These are phyloP conservation scores for Cerastis rubricosa DNA, from an alignment of 2,888 invertebrate species.

Conservation along the genomic window DNA sequence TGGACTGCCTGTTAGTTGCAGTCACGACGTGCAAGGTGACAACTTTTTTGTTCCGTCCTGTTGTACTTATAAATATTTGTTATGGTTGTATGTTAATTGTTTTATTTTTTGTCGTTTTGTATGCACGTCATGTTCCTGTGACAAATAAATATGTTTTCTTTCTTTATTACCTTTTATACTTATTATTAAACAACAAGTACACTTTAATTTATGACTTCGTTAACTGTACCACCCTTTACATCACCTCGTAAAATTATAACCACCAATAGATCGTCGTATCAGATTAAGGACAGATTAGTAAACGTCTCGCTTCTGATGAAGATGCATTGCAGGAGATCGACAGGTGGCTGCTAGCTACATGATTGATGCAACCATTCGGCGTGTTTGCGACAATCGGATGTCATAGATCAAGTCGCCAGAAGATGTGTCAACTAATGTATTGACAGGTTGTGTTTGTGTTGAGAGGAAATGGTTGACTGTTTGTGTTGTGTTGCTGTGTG, in stretches of 20 bases:
- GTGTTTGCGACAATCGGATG: constrained; percentile 64
- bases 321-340: constrained; percentile 86
- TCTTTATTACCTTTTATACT: too few species aligned
- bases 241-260: constrained; percentile 22
- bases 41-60: too few species aligned
- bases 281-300: constrained; percentile 82
- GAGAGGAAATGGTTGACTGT: constrained; percentile 23
- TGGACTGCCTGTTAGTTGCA: too few species aligned
- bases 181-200: not conserved
- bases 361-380: constrained; percentile 78
- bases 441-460: constrained; percentile 24
- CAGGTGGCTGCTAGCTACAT: constrained; percentile 82
- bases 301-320: constrained; percentile 80
- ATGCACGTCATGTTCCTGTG: too few species aligned
- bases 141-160: too few species aligned
- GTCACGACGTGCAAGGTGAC: too few species aligned
- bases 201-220: not conserved
- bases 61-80: too few species aligned
- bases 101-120: too few species aligned
- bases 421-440: constrained; percentile 60
- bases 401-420: constrained; percentile 55
- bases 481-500: constrained; percentile 14
- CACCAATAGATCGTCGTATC: constrained; percentile 63
- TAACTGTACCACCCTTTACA: not conserved
- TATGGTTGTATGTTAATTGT: too few species aligned